These are phyloP conservation scores for Agonopterix heracliana DNA, from an alignment of 2,888 invertebrate species.

Conservation along the genomic window DNA sequence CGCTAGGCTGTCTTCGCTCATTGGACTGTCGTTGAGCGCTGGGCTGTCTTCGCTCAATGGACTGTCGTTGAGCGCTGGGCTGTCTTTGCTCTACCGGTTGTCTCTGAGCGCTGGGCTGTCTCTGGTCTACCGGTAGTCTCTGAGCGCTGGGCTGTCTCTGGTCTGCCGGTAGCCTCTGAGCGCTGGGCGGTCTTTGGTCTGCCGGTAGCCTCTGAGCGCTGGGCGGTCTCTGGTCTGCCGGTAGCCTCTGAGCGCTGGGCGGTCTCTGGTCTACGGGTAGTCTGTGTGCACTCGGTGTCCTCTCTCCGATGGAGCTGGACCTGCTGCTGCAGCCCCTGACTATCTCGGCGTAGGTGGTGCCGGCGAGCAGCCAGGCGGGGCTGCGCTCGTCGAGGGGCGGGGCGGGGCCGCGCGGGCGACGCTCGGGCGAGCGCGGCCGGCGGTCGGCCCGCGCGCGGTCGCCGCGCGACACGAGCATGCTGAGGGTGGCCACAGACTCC, in stretches of 20 bases:
- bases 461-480: slow-evolving; percentile 49
- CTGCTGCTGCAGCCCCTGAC: slow-evolving; percentile 77
- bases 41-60: background rate
- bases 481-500: slow-evolving; percentile 73
- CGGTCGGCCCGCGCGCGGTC: slow-evolving; percentile 35
- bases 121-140: too few species aligned
- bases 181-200: too few species aligned
- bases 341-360: slow-evolving; percentile 87
- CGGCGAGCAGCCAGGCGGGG: slow-evolving; percentile 84
- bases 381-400: slow-evolving; percentile 68
- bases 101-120: too few species aligned
- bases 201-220: too few species aligned
- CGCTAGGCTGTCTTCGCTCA: background rate
- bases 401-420: slow-evolving; percentile 19
- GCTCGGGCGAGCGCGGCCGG: slow-evolving; percentile 13
- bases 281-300: slow-evolving; percentile 32
- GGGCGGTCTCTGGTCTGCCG: slow-evolving; percentile 12
- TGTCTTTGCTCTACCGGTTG: too few species aligned
- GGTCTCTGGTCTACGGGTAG: slow-evolving; percentile 20
- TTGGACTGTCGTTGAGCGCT: slow-evolving; percentile 23
- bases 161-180: too few species aligned
- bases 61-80: too few species aligned
- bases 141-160: too few species aligned
- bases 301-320: slow-evolving; percentile 47
- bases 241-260: slow-evolving; percentile 20